Conservation (phyloP, 2,888 invertebrate species). For the Lydus trimaculatus region DNA sequence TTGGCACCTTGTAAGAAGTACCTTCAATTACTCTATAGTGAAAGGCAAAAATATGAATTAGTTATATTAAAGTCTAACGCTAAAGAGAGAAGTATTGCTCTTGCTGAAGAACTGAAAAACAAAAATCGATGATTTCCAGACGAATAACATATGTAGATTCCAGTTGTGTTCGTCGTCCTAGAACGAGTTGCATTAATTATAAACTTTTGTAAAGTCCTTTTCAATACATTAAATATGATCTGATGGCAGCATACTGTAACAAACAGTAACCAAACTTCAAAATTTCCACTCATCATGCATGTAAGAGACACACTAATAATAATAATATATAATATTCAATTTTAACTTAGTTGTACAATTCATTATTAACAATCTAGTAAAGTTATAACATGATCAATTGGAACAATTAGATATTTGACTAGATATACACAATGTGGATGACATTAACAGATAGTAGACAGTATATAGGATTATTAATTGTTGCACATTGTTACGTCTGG, state of each 20-base stretch:
- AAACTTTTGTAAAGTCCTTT: no score
- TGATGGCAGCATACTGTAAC: conserved; percentile 25
- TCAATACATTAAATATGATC: conserved; percentile 19
- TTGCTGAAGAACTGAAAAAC: no score
- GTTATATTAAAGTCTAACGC: no score
- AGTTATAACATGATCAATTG: conserved; percentile 2
- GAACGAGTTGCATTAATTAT: no score
- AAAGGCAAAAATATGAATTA: no score
- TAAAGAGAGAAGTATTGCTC: no score
- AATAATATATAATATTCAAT: background rate
- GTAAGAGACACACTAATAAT: conserved; percentile 16
- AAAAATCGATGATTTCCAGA: no score
- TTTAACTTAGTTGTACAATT: background rate
- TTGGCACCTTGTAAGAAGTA: no score
- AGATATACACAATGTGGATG: conserved; percentile 24
- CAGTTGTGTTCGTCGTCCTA: no score
- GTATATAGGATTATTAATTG: conserved; percentile 29
- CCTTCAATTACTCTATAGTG: no score
- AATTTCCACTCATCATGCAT: conserved; percentile 28
- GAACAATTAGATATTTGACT: conserved; percentile 13
- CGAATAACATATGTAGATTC: no score
- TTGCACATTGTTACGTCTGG: conserved; percentile 24
- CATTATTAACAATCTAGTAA: background rate
- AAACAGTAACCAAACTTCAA: conserved; percentile 16
- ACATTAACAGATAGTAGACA: conserved; percentile 30